phyloP scores from a whole-genome alignment of 2,797 vertebrate species.

The Sitta carolinensis region DNA sequence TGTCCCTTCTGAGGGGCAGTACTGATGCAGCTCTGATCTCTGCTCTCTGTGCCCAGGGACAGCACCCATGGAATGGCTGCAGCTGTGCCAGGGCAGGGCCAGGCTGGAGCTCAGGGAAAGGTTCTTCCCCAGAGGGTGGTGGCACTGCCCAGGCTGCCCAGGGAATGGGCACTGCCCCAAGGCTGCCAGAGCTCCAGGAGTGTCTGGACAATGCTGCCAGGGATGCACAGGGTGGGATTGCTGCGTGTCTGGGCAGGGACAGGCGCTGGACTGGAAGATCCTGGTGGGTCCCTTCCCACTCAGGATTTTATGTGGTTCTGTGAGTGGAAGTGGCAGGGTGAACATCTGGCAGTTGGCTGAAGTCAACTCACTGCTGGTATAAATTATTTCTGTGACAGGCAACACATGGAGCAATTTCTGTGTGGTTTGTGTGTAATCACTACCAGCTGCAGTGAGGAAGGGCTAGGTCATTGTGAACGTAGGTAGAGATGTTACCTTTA shows the following conservation, averaged over 20 bases:
- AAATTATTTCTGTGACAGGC: background rate
- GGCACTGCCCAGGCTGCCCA: background rate
- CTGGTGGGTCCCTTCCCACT: accelerated
- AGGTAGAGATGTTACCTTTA: background rate
- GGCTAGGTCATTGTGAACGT: background rate
- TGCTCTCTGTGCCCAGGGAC: background rate
- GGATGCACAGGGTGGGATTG: background rate
- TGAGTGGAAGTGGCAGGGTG: background rate
- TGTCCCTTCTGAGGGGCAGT: accelerated
- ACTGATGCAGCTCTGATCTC: background rate
- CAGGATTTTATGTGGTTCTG: background rate
- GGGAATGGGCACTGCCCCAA: background rate
- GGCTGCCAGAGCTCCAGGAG: background rate
- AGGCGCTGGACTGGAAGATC: accelerated
- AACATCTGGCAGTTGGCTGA: background rate
- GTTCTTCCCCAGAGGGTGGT: background rate
- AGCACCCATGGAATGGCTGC: background rate
- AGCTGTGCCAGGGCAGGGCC: accelerated
- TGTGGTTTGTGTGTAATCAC: background rate
- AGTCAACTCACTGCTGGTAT: background rate
- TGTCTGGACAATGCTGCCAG: accelerated
- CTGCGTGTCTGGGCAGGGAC: background rate
- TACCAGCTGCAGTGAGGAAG: background rate
- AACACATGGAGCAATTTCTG: background rate
- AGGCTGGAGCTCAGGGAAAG: accelerated